These are phyloP conservation scores for Ditylenchus dipsaci DNA, from an alignment of 1,140 invertebrate species.

Conservation along the genomic window DNA sequence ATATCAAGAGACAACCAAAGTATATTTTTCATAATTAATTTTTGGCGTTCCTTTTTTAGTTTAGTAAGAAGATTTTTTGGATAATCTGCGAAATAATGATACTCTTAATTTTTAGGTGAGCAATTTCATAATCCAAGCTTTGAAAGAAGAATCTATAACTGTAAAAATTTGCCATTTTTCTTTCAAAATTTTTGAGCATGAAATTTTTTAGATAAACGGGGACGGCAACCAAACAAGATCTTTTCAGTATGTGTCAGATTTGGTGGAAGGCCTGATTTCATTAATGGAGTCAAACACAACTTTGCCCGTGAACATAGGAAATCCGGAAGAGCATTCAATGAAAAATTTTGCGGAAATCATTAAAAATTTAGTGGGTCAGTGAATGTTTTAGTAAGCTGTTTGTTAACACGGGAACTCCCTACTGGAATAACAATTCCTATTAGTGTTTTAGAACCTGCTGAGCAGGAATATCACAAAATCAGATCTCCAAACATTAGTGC, in stretches of 20 bases:
- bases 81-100: no score
- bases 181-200: conserved; percentile 63
- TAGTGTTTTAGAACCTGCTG: conserved; percentile 17
- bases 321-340: conserved; percentile 95
- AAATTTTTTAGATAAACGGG: conserved; percentile 67
- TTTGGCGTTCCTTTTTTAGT: no score
- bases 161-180: not conserved
- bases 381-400: not conserved
- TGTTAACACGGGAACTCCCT: no score
- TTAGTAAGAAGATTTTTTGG: no score
- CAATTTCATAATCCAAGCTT: conserved; percentile 93
- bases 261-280: conserved; percentile 85
- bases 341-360: conserved; percentile 91
- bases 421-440: not conserved
- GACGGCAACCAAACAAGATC: conserved; percentile 90
- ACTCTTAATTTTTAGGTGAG: conserved; percentile 61
- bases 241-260: conserved; percentile 94
- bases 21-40: no score
- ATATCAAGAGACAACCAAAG: no score
- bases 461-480: no score
- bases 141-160: conserved; percentile 89
- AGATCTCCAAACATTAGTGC: no score
- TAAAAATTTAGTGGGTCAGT: conserved; percentile 66
- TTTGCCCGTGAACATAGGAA: conserved; percentile 89
- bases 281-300: conserved; percentile 92